These are phyloP conservation scores for Acanthurus tractus DNA, from an alignment of 2,797 vertebrate species.

Conservation along the genomic window DNA sequence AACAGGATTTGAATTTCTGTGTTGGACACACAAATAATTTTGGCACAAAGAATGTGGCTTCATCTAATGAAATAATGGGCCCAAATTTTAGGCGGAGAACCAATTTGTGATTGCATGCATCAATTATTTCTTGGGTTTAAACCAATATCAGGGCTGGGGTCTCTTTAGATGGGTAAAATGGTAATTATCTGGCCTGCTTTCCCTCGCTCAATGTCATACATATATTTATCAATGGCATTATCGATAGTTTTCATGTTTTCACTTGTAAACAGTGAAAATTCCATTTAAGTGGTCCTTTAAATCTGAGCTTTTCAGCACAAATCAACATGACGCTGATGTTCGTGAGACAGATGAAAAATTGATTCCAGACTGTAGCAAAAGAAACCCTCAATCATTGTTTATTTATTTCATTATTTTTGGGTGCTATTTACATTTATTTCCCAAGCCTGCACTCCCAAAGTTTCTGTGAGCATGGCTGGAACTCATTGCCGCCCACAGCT, in stretches of 20 bases:
- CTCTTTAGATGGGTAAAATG: slow-evolving; percentile 82
- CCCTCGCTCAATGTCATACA: slow-evolving; percentile 66
- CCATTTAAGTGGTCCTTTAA: slow-evolving; percentile 41
- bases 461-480: slow-evolving; percentile 55
- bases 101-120: slow-evolving; percentile 89
- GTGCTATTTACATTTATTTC: slow-evolving; percentile 28
- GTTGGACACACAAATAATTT: slow-evolving; percentile 86
- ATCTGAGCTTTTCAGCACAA: slow-evolving; percentile 29
- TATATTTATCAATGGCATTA: slow-evolving; percentile 70
- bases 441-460: slow-evolving; percentile 50
- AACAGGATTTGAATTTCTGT: slow-evolving; percentile 86
- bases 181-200: slow-evolving; percentile 81
- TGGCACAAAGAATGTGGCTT: slow-evolving; percentile 84
- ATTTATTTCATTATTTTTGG: slow-evolving; percentile 1
- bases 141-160: slow-evolving; percentile 83
- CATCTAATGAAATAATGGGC: slow-evolving; percentile 89
- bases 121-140: slow-evolving; percentile 88
- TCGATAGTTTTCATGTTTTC: slow-evolving; percentile 57
- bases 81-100: slow-evolving; percentile 87
- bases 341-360: slow-evolving; percentile 36
- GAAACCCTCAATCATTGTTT: slow-evolving; percentile 21
- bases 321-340: slow-evolving; percentile 31
- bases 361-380: slow-evolving; percentile 25
- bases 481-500: slow-evolving; percentile 57
- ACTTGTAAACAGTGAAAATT: slow-evolving; percentile 38